These are phyloP conservation scores for Lampris megalopsis DNA, from an alignment of 2,113 vertebrate genomes.

Conservation along the genomic window DNA sequence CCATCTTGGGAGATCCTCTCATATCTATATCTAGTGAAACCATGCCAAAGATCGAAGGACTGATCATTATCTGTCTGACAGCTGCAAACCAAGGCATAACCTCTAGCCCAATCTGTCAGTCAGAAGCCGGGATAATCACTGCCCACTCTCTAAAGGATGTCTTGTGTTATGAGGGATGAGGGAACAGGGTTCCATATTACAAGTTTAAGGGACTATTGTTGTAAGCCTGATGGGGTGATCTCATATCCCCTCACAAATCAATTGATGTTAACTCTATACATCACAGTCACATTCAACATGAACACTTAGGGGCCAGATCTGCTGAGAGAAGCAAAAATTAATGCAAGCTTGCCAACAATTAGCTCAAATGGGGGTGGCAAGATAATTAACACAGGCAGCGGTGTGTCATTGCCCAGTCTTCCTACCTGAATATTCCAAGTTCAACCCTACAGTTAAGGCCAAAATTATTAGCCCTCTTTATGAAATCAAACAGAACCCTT, in stretches of 20 bases:
- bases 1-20: conserved; percentile 33
- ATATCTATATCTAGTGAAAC: conserved; percentile 34
- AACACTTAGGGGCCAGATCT: not conserved
- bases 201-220: conserved; percentile 17
- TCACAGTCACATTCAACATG: conserved; percentile 5
- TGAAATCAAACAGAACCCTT: too few relatives aligned
- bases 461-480: too few relatives aligned
- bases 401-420: too few relatives aligned
- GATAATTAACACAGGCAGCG: too few relatives aligned
- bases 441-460: too few relatives aligned
- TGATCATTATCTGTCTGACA: conserved; percentile 53
- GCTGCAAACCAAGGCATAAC: conserved; percentile 27
- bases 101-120: conserved; percentile 5
- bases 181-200: conserved; percentile 22
- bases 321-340: too few relatives aligned
- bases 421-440: too few relatives aligned
- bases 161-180: conserved; percentile 17
- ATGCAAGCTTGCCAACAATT: too few relatives aligned
- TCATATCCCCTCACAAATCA: conserved; percentile 44
- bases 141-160: conserved; percentile 5
- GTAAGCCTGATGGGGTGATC: conserved; percentile 25
- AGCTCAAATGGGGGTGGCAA: too few relatives aligned
- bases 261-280: conserved; percentile 38
- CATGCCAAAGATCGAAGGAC: conserved; percentile 37
- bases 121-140: conserved; percentile 35